Base-by-base conservation (phyloP, 2,888 invertebrate species). In the Melinaea menophilus region DNA sequence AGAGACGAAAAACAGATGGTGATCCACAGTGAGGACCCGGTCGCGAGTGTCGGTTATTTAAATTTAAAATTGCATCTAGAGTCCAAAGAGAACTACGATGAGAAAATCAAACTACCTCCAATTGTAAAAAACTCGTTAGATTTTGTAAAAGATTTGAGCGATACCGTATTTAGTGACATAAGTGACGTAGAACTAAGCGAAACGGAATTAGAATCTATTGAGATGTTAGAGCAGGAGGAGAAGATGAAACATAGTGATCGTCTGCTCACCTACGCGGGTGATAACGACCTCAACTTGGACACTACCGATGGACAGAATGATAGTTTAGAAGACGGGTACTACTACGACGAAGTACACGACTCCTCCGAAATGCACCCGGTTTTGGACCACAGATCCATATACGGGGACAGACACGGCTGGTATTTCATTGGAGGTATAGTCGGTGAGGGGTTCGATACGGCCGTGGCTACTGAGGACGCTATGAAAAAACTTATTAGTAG, bases 31-130 rank as follows among this genome's bases (percentile, higher is more conserved):
- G 95, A 96, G 75, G 98, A 99, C 91, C 95, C 96, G 2, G 95
- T 99, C 78, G 98, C 98, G 37, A 97, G 98, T 5, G 99, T 99
- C 61, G 98, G 97, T 45, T 99, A 98, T 85, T 91, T 99, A 64
- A 97, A 96, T 85, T 93, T 99, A 73, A 95, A 95, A 85, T 86
- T 98, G 68, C 95, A 95, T 76, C 91, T 98, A 75, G 95, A 95
- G 86, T 81, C 91, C 60, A 95, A 95, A 85, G 87, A 92, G 31
- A 88, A 89, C 59, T 79, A 78, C 61, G 79, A 81, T 51, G 80
- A 85, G 74, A 80, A 82, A 67, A 76, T 79, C 31, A 79, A 79
- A 74, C 80, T 88, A 79, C 90, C 88, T 75, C 85, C 85, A 48
- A 86, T 82, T 66, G 82, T 93, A 31, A 93, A 92, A 81, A 92